These are phyloP conservation scores for Sparidentex hasta DNA, from an alignment of 2,797 vertebrate genomes.

Conservation along the genomic window DNA sequence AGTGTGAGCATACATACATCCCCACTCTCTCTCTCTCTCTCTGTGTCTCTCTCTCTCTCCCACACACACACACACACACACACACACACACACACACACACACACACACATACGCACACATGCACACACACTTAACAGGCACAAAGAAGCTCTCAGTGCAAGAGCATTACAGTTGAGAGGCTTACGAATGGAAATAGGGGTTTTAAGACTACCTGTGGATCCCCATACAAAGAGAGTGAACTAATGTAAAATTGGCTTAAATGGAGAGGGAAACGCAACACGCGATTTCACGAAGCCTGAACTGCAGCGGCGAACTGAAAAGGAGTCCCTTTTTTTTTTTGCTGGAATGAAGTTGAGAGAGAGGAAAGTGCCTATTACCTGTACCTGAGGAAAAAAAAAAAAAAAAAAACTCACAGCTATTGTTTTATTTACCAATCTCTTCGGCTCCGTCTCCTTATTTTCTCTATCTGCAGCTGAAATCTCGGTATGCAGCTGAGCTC, in stretches of 20 bases:
- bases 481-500: conserved; percentile 49
- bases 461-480: conserved; percentile 50
- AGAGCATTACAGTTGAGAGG: conserved; percentile 75
- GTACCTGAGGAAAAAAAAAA: neutral
- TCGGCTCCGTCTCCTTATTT: neutral
- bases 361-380: conserved; percentile 34
- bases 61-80: neutral
- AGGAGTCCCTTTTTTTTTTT: conserved; percentile 5
- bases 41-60: neutral
- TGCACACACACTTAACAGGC: conserved; percentile 44
- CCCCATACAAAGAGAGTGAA: conserved; percentile 59
- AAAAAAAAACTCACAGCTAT: conserved; percentile 7
- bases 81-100: conserved; percentile 4
- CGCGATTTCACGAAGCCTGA: conserved; percentile 26
- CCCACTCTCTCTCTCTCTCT: neutral
- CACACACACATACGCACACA: neutral
- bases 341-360: conserved; percentile 20
- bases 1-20: conserved; percentile 27
- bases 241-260: conserved; percentile 61
- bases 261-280: conserved; percentile 51
- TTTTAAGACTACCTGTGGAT: conserved; percentile 77
- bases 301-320: conserved; percentile 35
- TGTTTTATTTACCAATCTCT: conserved; percentile 59
- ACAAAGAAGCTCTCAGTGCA: conserved; percentile 65
- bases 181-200: conserved; percentile 71